Evolutionary conservation across 2,888 invertebrate genomes (phyloP).

Genomic region (Pachymerium ferrugineum): DNA sequence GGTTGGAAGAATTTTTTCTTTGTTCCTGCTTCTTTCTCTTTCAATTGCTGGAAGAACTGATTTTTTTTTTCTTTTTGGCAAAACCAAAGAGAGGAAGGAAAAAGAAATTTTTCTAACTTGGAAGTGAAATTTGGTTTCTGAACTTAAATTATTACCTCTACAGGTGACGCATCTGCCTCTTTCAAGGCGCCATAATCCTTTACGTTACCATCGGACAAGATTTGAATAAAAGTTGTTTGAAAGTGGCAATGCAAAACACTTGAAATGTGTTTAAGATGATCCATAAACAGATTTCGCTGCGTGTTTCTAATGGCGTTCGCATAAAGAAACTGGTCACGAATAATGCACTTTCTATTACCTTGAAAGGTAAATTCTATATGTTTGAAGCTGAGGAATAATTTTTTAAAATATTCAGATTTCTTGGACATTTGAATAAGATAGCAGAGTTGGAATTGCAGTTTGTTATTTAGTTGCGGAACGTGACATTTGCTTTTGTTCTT

Average conservation of each 20-base stretch:
- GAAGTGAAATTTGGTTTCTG: not conserved
- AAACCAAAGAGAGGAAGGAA: not conserved
- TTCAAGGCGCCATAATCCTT: no score
- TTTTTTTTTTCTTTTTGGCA: not conserved
- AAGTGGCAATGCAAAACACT: not conserved
- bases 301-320: not conserved
- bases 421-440: not conserved
- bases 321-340: not conserved
- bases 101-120: not conserved
- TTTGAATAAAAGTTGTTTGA: not conserved
- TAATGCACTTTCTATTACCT: not conserved
- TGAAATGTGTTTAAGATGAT: not conserved
- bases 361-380: no score
- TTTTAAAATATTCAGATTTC: no score
- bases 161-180: not conserved
- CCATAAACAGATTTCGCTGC: not conserved
- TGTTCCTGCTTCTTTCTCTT: not conserved
- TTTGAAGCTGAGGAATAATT: no score
- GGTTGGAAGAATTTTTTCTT: not conserved
- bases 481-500: not conserved
- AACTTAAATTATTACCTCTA: not conserved
- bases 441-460: not conserved
- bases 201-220: no score
- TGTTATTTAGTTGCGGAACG: not conserved
- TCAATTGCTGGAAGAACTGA: not conserved